Base-by-base conservation (phyloP, 2,113 vertebrate species). In the Podilymbus podiceps region DNA sequence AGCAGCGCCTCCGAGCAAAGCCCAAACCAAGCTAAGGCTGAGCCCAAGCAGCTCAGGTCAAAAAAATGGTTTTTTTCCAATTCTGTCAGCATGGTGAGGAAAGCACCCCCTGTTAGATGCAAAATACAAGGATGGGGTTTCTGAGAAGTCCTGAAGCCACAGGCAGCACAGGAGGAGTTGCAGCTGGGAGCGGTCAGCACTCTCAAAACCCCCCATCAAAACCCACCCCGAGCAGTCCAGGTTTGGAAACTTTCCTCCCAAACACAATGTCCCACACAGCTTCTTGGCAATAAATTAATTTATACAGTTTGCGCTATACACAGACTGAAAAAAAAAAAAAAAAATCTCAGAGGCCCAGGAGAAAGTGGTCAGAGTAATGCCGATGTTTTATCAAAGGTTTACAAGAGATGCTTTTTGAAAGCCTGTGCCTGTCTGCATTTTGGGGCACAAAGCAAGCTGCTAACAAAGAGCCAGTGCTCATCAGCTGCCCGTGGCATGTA, bases 181-280 rank as follows among this genome's bases (percentile, higher is more conserved):
- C 56, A 28, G 56, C 40, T 5, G 31, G 40, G n/a, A 72, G 35
- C 1, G 0, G 20, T 12, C 3, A 0, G 28, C 24, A 9, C 40
- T 15, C 15, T 0, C 0, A 59, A 52, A 63, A 30, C 12, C 35
- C 33, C 7, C 10, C 15, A 58, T 12, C 78, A 59, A 33, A 74
- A 74, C 30, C n/a, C 3, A 1, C 6, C 22, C 22, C 0, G 1
- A 46, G 52, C 59, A 78, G 44, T 56, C 68, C n/a, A 5, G 10
- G 11, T 30, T 20, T 27, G 31, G 53, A n/a, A 22, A 23, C 20
- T 9, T 24, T 66, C 46, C n/a, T 52, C 50, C 50, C 12, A 25
- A 66, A 33, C 30, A 71, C 38, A 19, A 5, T 2, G 16, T 50
- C 50, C 31, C 55, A 50, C 24, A 18, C 33, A 35, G 35, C 35